phyloP scores from a whole-genome alignment of 2,888 invertebrate species.

The Thereva nobilitata region DNA sequence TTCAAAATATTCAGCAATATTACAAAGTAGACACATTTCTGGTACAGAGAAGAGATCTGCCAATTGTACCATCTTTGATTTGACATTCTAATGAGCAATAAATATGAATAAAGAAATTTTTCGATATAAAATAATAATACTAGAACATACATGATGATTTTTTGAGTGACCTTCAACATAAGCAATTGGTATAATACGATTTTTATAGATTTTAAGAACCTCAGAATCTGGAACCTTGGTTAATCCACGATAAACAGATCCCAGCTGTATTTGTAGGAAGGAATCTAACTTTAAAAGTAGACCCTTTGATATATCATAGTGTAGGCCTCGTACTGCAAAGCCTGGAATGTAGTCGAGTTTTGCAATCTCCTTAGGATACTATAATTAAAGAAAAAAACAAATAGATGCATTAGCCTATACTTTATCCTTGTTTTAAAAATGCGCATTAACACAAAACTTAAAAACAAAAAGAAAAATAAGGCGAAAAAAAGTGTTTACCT shows the following conservation, averaged over 20 bases:
- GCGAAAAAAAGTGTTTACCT: constrained; percentile 2
- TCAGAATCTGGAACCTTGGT: constrained; percentile 81
- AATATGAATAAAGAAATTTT: constrained; percentile 24
- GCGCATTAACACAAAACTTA: constrained; percentile 8
- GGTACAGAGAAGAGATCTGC: constrained; percentile 97
- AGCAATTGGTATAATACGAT: constrained; percentile 84
- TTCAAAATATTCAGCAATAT: constrained; percentile 72
- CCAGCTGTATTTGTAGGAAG: constrained; percentile 94
- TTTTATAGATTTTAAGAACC: constrained; percentile 81
- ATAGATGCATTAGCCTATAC: background rate
- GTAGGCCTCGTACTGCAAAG: constrained; percentile 95
- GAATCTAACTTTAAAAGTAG: constrained; percentile 92
- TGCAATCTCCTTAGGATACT: constrained; percentile 88
- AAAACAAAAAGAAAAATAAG: constrained; percentile 2
- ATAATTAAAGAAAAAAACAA: constrained; percentile 46
- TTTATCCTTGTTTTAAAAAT: background rate
- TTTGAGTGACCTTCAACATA: constrained; percentile 82
- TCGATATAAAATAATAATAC: too few species aligned
- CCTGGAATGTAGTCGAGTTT: constrained; percentile 85
- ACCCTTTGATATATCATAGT: constrained; percentile 96
- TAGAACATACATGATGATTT: constrained; percentile 68
- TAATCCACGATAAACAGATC: constrained; percentile 79
- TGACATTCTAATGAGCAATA: constrained; percentile 46
- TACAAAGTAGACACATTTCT: constrained; percentile 73
- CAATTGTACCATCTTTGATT: constrained; percentile 85